These are phyloP conservation scores for Himalopsyche tibetana DNA, from an alignment of 2,888 invertebrate genomes.

Conservation along the genomic window DNA sequence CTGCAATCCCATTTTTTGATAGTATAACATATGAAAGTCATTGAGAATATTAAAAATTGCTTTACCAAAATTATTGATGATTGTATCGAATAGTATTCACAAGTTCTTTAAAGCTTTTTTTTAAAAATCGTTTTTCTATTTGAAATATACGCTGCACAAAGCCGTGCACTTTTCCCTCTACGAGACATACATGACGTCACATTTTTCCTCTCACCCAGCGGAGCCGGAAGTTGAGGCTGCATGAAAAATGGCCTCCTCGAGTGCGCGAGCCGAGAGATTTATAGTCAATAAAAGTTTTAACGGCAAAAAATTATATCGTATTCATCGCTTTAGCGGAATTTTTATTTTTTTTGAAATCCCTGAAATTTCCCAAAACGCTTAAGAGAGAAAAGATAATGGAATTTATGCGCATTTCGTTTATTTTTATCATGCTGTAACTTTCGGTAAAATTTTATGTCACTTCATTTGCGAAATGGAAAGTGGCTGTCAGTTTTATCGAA, in stretches of 20 bases:
- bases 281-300: slow-evolving; percentile 47
- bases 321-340: slow-evolving; percentile 8
- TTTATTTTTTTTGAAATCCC: neutral
- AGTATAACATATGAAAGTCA: too few species aligned
- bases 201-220: slow-evolving; percentile 21
- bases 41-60: too few species aligned
- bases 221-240: slow-evolving; percentile 43
- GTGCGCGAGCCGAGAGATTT: slow-evolving; percentile 40
- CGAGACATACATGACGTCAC: neutral
- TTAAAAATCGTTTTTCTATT: neutral
- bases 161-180: neutral
- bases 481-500: neutral
- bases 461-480: slow-evolving; percentile 33
- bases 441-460: slow-evolving; percentile 33
- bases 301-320: slow-evolving; percentile 24
- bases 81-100: too few species aligned
- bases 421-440: slow-evolving; percentile 28
- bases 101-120: too few species aligned
- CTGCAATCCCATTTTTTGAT: too few species aligned
- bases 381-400: slow-evolving; percentile 23
- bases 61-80: too few species aligned
- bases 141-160: neutral
- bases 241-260: slow-evolving; percentile 45
- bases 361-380: neutral
- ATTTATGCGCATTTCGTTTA: slow-evolving; percentile 45